Evolutionary conservation across 2,113 vertebrate genomes (phyloP).

Genomic region (Lepisosteus osseus): DNA sequence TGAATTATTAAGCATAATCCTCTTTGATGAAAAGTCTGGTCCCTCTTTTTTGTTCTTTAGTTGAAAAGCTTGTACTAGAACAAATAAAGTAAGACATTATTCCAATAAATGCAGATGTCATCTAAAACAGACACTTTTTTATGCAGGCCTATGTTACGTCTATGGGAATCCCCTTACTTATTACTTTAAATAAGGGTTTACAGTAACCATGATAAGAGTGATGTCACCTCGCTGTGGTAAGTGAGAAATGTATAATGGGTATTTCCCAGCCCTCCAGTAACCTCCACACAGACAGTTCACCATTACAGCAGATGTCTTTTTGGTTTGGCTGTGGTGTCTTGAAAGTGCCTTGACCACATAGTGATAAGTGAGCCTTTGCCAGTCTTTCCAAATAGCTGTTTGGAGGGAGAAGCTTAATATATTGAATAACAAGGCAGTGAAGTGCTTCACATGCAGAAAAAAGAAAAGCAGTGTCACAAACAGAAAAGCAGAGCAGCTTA

Average conservation of each 20-base stretch:
- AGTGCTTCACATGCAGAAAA: neutral
- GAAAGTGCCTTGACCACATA: constrained; percentile 22
- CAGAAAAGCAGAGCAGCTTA: neutral
- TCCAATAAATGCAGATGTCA: no score
- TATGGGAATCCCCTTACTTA: neutral
- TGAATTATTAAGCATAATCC: neutral
- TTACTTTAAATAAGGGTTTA: neutral
- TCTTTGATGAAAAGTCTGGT: neutral
- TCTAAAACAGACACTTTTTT: no score
- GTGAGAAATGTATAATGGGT: neutral
- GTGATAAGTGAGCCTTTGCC: constrained; percentile 17
- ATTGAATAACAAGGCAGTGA: constrained; percentile 4
- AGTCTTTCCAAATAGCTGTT: constrained; percentile 10
- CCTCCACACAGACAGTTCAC: constrained; percentile 23
- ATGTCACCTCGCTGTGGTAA: constrained; percentile 9
- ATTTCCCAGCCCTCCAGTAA: constrained; percentile 32
- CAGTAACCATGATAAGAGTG: constrained; percentile 7
- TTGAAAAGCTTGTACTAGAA: neutral
- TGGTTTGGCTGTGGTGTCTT: constrained; percentile 29
- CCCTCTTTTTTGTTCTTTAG: neutral
- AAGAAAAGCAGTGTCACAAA: neutral
- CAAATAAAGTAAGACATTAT: no score
- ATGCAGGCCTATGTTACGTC: no score
- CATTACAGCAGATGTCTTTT: constrained; percentile 19
- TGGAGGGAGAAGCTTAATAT: neutral